phyloP scores from a whole-genome alignment of 1,140 invertebrate species.

The Nasonia longicornis region DNA sequence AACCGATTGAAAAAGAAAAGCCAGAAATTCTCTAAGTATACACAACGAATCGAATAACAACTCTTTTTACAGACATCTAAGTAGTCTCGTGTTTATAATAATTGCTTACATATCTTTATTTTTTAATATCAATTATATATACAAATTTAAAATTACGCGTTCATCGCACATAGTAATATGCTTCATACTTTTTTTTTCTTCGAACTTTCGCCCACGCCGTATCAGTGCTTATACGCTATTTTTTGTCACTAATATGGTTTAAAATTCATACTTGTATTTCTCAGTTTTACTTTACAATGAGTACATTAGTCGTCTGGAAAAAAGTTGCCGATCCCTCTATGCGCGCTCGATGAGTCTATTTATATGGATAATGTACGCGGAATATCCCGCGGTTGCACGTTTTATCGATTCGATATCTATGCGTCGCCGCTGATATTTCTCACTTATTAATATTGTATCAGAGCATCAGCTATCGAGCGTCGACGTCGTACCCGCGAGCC shows the following conservation, averaged over 20 bases:
- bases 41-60: neutral
- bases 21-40: neutral
- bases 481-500: neutral
- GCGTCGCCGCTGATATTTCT: neutral
- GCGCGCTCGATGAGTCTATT: neutral
- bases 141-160: slow-evolving; percentile 63
- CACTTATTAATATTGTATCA: neutral
- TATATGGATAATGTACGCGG: neutral
- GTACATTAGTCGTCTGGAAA: neutral
- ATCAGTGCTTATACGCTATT: neutral
- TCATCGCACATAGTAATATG: neutral
- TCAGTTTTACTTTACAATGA: slow-evolving; percentile 5
- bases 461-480: neutral
- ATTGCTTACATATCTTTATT: slow-evolving; percentile 62
- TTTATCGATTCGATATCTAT: neutral
- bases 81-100: slow-evolving; percentile 44
- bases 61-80: slow-evolving; percentile 23
- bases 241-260: neutral
- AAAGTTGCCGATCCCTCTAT: neutral
- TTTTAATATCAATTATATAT: slow-evolving; percentile 64
- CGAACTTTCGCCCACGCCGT: slow-evolving; percentile 4
- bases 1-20: neutral
- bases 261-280: neutral
- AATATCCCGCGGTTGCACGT: neutral
- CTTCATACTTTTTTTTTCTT: neutral